Percentiles rank a stretch among this genome's conserved stretches.
phyloP scores from a whole-genome alignment of 2,797 vertebrate genomes.

The Natrix natrix region DNA sequence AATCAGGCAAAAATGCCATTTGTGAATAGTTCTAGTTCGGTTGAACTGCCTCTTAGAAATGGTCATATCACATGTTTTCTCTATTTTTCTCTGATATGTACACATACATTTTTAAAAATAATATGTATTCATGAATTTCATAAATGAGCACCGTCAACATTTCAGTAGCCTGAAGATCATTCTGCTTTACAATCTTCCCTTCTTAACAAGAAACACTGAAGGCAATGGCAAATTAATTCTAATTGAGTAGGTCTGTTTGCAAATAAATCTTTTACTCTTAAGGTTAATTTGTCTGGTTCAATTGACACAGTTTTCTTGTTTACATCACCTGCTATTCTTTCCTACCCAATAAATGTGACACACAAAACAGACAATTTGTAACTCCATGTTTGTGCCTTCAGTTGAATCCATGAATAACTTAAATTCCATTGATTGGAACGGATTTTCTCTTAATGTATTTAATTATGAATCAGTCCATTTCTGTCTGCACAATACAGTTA shows the following conservation, averaged over 20 bases:
- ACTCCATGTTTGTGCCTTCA: not conserved
- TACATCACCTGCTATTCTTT: not conserved
- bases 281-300: not conserved
- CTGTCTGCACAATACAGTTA: not conserved
- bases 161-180: not conserved
- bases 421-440: not conserved
- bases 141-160: not conserved
- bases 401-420: not conserved
- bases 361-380: not conserved
- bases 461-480: not conserved
- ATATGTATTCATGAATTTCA: not conserved
- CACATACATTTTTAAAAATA: not conserved
- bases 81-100: not conserved
- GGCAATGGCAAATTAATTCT: constrained; percentile 13
- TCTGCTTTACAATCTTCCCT: not conserved
- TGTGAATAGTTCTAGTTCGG: not conserved
- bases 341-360: not conserved
- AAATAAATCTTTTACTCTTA: not conserved
- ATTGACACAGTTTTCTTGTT: not conserved
- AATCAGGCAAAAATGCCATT: not conserved
- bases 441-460: not conserved
- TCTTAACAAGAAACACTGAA: constrained; percentile 11
- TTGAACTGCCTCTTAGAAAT: not conserved
- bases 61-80: not conserved
- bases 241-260: not conserved